Conservation (phyloP, 2,888 invertebrate species). For the Eupithecia exiguata region DNA sequence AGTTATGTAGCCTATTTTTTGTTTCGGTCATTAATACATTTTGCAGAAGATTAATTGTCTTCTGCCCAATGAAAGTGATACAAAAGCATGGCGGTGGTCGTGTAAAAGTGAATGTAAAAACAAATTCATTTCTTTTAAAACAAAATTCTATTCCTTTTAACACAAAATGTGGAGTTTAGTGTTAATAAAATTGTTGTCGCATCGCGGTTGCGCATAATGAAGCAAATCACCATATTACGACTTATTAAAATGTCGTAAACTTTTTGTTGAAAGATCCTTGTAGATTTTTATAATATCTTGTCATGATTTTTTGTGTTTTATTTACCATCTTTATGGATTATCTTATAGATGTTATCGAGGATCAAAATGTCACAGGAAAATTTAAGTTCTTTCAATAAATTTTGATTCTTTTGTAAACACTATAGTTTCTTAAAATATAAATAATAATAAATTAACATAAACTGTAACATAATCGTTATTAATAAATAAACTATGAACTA, state of each 20-base stretch:
- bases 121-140: slow-evolving; percentile 21
- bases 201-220: slow-evolving; percentile 16
- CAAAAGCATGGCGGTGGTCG: not conserved
- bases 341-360: not conserved
- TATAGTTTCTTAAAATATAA: too few relatives aligned
- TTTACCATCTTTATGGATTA: not conserved
- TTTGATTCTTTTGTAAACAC: not conserved
- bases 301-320: slow-evolving; percentile 1
- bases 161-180: slow-evolving; percentile 9
- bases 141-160: slow-evolving; percentile 14
- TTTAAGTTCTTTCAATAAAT: not conserved
- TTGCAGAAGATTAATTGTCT: not conserved
- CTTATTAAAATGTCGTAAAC: slow-evolving; percentile 27
- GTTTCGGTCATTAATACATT: not conserved
- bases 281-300: not conserved
- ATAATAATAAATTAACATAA: too few relatives aligned
- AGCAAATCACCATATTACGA: slow-evolving; percentile 24
- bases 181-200: slow-evolving; percentile 24
- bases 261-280: slow-evolving; percentile 13
- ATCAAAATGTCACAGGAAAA: not conserved
- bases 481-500: too few relatives aligned
- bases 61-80: not conserved
- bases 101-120: slow-evolving; percentile 10
- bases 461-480: too few relatives aligned
- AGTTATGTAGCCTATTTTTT: not conserved